Conservation (phyloP, 2,888 invertebrate species). For the Cheilosia urbana region DNA sequence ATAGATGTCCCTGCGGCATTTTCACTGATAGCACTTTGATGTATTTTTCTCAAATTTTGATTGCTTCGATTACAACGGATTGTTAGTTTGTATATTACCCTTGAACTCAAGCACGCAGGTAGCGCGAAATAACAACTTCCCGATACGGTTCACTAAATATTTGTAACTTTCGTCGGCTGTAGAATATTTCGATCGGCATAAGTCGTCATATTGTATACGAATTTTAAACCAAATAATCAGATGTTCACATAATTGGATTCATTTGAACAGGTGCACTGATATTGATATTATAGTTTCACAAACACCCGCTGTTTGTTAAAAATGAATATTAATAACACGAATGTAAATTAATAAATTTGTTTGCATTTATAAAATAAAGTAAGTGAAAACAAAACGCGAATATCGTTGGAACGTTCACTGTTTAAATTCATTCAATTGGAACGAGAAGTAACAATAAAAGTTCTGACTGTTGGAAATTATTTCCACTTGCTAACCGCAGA, state of each 20-base stretch:
- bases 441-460: not conserved
- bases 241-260: too few relatives aligned
- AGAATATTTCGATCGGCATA: not conserved
- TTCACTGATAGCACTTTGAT: conserved; percentile 7
- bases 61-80: not conserved
- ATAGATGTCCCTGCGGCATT: not conserved
- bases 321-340: too few relatives aligned
- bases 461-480: too few relatives aligned
- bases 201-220: too few relatives aligned
- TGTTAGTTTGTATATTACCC: not conserved
- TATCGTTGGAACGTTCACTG: conserved; percentile 8
- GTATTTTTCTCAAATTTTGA: not conserved
- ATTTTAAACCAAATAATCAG: too few relatives aligned
- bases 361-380: not conserved
- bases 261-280: too few relatives aligned
- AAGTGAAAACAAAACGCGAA: not conserved
- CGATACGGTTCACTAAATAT: conserved; percentile 37
- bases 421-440: conserved; percentile 45
- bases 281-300: too few relatives aligned
- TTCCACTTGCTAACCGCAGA: too few relatives aligned
- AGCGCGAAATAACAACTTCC: conserved; percentile 5
- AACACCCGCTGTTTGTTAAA: too few relatives aligned
- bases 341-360: not conserved
- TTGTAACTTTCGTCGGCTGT: conserved; percentile 9
- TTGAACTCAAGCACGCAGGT: not conserved